Conservation (phyloP, 2,888 invertebrate genomes). For the Conistra vaccinii region DNA sequence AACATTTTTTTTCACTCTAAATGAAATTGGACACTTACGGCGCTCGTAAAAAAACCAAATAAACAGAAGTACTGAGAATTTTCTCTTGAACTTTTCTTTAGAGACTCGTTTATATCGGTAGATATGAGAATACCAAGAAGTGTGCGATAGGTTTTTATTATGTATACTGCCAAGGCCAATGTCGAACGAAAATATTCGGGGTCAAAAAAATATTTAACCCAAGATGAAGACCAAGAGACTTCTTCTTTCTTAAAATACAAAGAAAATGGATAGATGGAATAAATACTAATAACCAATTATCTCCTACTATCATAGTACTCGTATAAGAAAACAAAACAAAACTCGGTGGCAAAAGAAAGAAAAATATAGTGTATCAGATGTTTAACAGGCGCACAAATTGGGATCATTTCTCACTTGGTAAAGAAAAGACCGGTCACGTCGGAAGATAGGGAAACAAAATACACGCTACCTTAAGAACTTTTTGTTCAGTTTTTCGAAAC, state of each 20-base stretch:
- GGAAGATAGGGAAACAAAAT: slow-evolving; percentile 59
- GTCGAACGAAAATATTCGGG: slow-evolving; percentile 13
- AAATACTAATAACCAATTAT: slow-evolving; percentile 6
- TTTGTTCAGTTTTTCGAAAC: slow-evolving; percentile 46
- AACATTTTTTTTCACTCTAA: slow-evolving; percentile 54
- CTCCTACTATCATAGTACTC: background rate
- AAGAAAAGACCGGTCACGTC: slow-evolving; percentile 58
- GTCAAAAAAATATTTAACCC: background rate
- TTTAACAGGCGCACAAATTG: slow-evolving; percentile 59
- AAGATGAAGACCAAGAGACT: background rate
- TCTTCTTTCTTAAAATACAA: background rate
- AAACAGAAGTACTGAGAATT: slow-evolving; percentile 50
- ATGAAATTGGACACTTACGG: slow-evolving; percentile 62
- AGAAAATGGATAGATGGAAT: background rate
- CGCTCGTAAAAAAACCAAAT: slow-evolving; percentile 61
- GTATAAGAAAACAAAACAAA: slow-evolving; percentile 31
- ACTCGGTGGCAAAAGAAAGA: slow-evolving; percentile 18
- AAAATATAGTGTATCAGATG: slow-evolving; percentile 58
- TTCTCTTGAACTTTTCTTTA: slow-evolving; percentile 52
- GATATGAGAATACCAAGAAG: slow-evolving; percentile 39
- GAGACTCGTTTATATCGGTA: slow-evolving; percentile 33
- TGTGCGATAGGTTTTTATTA: slow-evolving; percentile 43
- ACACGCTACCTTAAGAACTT: slow-evolving; percentile 52
- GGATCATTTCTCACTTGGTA: slow-evolving; percentile 57
- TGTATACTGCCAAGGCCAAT: slow-evolving; percentile 11